Evolutionary conservation across 1,140 invertebrate species (phyloP), one percentile per base, ranked within the genome.

Genomic region (Drosophila ohnishii): DNA sequence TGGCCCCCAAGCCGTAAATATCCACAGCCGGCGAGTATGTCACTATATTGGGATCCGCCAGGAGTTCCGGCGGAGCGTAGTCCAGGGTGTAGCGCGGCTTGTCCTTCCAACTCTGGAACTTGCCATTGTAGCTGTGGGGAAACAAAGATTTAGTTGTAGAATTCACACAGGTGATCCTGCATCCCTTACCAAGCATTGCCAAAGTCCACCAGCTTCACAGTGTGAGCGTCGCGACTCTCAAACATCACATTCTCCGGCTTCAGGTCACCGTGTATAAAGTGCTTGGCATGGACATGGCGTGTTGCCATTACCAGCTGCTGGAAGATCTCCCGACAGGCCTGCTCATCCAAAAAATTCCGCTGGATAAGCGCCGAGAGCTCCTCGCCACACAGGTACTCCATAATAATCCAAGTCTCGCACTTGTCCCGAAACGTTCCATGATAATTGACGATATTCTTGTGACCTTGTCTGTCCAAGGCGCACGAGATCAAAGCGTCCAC

Each of bases 211-310:
- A 98, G 94, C 91, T 97, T 97, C 0, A 97, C 93, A 59, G 95
- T 42, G 3, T 4, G 16, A 42, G 94, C 93, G 45, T 94, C 92
- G 25, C 92, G 91, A 10, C 92, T 82, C 35, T 94, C 94, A 81
- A 96, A 97, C 4, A 97, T 92, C 9, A 97, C 92, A 92, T 97
- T 97, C 93, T 98, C 97, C 10, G 97, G 97, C 91, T 98, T 98
- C 5, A 98, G 92, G 91, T 98, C 97, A 47, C 97, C 93, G 92
- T 98, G 97, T 16, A 98, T 97, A 32, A 98, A 95, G 28, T 95
- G 95, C 72, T 94, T 93, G 11, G 93, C 93, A 92, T 98, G 97
- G 93, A 98, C 95, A 88, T 95, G 96, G 56, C 94, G 92, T 7
- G 98, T 94, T 42, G 96, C 97, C 34, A 94, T 94, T 0, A 97